phyloP scores from a whole-genome alignment of 2,888 invertebrate genomes.

The Himalopsyche kuldschensis region DNA sequence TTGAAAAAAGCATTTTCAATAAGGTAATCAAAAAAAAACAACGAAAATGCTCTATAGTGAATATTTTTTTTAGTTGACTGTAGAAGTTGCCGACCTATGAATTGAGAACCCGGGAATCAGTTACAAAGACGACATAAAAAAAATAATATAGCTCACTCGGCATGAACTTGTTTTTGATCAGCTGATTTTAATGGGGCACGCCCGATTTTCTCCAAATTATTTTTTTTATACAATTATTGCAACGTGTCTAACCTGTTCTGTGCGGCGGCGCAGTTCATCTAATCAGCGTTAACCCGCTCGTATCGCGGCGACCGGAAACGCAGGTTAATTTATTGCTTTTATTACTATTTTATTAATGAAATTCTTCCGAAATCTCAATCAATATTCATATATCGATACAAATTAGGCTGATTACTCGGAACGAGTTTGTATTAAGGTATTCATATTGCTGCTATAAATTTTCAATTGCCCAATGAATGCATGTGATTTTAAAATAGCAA shows the following conservation, averaged over 20 bases:
- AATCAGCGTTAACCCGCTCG: neutral
- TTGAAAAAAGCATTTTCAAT: too few species aligned
- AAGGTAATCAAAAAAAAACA: too few species aligned
- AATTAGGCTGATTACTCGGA: neutral
- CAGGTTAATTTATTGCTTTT: neutral
- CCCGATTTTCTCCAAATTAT: neutral
- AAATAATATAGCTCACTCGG: neutral
- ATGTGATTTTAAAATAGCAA: too few species aligned
- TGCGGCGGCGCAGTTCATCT: neutral
- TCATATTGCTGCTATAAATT: too few species aligned
- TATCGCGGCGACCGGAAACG: neutral
- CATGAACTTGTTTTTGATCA: neutral
- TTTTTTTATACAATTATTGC: neutral
- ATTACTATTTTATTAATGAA: neutral
- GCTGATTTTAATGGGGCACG: neutral
- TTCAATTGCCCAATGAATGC: too few species aligned
- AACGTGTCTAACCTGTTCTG: neutral
- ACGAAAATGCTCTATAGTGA: too few species aligned
- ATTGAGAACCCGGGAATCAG: too few species aligned
- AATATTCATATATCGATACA: neutral
- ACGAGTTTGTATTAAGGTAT: neutral
- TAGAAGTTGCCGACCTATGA: too few species aligned
- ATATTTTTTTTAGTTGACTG: too few species aligned
- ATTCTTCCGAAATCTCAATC: neutral
- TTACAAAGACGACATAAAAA: too few species aligned